Evolutionary conservation across 2,797 vertebrate genomes (phyloP), one percentile per base, ranked within the genome.

Genomic region (Hemibagrus guttatus): DNA sequence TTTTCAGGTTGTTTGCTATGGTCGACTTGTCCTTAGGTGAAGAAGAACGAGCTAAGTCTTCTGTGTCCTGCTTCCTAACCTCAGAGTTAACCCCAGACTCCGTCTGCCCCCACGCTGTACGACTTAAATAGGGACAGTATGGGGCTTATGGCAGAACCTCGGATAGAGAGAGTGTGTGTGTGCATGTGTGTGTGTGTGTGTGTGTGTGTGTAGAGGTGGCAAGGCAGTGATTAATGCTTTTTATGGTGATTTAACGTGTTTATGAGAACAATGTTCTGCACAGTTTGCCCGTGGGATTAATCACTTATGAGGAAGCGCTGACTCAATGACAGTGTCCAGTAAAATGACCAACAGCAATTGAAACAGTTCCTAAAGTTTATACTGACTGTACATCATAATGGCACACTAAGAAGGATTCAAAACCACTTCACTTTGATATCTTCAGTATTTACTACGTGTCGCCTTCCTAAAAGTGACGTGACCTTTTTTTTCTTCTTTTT

Each of bases 21-120:
- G 88, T 91, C 31, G 85, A 83, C 86, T 86, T 90, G 88, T 89
- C 83, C 84, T 88, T 79, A 81, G 72, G 81, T 88, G 90, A 91
- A 88, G 88, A 85, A 86, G 87, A 91, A 88, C 81, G n/a, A 84
- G 81, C 81, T 85, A 85, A 87, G 86, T 89, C 88, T 85, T 87
- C 88, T 87, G 86, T 86, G 76, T 84, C 84, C 59, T 75, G 75
- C 64, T 75, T 64, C 31, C 72, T 72, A 4, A 31, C 84, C 76
- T 72, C 66, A 87, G 83, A 16, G 14, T 84, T 85, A 85, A 87
- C 86, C 75, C 84, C 87, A 87, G 63, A 85, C 80, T 81, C 69
- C 61, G 72, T 63, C 85, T 81, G 79, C 56, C 79, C 72, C 80
- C 72, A 52, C 72, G n/a, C 28, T 78, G 80, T 19, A 66, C 17